Evolutionary conservation across 2,797 vertebrate genomes (phyloP), one percentile per base, ranked within the genome.

Genomic region (Ciconia nigra): DNA sequence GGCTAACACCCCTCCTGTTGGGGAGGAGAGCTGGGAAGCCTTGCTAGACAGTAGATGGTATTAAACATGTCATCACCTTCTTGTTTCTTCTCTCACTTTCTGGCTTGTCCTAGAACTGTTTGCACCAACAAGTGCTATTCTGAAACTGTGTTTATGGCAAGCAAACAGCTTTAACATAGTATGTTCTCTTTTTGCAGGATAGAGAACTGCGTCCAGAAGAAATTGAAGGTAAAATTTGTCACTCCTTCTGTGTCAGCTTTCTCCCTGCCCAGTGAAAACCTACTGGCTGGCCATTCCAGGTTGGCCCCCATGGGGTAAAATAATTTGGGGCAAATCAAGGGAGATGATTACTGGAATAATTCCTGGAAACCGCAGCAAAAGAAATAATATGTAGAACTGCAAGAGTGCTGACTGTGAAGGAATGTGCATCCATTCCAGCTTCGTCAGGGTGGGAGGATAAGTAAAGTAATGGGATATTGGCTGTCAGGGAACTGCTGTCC

Each of bases 191-290:
- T 96, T 98, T 98, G 94, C 98, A 99, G 99, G 99, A 99, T 97
- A 98, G 99, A 98, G 98, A 99, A 83, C 96, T 99, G 94, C 99
- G 99, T 83, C 99, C 99, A 0, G 99, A 99, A 97, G 99, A 99
- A 98, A 99, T 99, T 79, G 99, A 99, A 98, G 99, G 99, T 99
- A 98, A 96, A 98, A 95, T 37, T 87, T 76, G 57, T 63, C 11
- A 1, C n/a, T 94, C 20, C 11, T 89, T 89, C 67, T 93, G 46
- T 72, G 51, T 91, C 61, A 62, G 35, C 54, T 96, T 95, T 92
- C 54, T 90, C 37, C 26, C 12, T 79, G 69, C 20, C 57, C 49
- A 35, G 42, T 52, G 52, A 89, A 87, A 92, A 80, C 11, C 8
- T 74, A 5, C 31, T 90, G 89, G 25, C 54, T 81, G 31, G 10